These are phyloP conservation scores for Neodiprion virginianus DNA, from an alignment of 1,140 invertebrate genomes.

Conservation along the genomic window DNA sequence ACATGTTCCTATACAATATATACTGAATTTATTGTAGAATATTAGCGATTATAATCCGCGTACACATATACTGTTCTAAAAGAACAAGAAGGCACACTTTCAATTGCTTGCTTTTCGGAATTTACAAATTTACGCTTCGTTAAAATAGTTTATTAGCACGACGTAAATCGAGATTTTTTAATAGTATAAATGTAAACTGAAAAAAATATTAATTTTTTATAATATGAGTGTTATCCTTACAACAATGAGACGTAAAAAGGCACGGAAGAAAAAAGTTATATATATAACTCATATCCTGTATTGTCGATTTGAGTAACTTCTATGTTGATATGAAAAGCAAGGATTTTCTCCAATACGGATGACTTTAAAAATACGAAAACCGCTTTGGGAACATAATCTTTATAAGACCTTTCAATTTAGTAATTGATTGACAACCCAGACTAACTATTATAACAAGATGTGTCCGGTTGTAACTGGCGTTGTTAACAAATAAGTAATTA, in stretches of 20 bases:
- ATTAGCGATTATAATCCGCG: background rate
- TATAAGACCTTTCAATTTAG: background rate
- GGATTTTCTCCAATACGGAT: background rate
- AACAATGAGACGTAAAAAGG: background rate
- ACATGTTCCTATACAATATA: slow-evolving; percentile 3
- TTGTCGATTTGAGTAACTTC: background rate
- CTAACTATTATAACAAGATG: too few relatives aligned
- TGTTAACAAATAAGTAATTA: background rate
- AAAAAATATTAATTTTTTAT: background rate
- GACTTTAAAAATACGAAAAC: background rate
- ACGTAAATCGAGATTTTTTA: background rate
- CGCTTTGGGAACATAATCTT: background rate
- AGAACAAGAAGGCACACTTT: background rate
- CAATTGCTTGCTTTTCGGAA: background rate
- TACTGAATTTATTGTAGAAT: slow-evolving; percentile 1
- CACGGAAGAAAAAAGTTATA: background rate
- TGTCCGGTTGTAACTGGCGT: background rate
- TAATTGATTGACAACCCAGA: background rate
- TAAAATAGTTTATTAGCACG: slow-evolving; percentile 6
- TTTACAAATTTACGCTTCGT: background rate
- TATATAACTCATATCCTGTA: background rate
- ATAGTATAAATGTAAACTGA: background rate
- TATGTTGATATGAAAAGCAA: background rate
- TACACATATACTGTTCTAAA: background rate
- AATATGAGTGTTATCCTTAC: background rate